A percentile compares a stretch with the other conserved stretches of the same genome.
phyloP scores from a whole-genome alignment of 2,888 invertebrate species.

The Deilephila porcellus region DNA sequence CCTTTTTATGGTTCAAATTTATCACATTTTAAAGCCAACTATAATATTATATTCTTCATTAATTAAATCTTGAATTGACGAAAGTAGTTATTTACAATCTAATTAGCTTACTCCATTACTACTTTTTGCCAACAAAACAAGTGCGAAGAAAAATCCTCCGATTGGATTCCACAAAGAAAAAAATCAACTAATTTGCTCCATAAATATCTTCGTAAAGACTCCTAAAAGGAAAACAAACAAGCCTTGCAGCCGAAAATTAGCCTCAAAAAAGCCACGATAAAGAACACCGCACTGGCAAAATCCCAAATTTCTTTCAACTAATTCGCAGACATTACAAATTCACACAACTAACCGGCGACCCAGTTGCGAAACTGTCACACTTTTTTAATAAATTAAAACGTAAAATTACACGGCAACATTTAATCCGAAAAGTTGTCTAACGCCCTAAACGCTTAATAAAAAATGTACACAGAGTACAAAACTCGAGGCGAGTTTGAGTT shows the following conservation, averaged over 20 bases:
- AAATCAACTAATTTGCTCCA: no score
- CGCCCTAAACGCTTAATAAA: slow-evolving; percentile 32
- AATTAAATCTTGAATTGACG: no score
- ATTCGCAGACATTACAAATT: slow-evolving; percentile 14
- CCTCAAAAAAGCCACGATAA: slow-evolving; percentile 2
- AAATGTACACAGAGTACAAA: slow-evolving; percentile 28
- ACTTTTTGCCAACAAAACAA: no score
- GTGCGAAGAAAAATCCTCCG: no score
- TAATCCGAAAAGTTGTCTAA: slow-evolving; percentile 13
- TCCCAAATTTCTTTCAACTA: slow-evolving; percentile 19
- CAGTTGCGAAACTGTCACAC: slow-evolving; percentile 15
- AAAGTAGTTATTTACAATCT: no score
- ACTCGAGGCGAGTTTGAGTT: slow-evolving; percentile 29
- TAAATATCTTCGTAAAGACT: no score
- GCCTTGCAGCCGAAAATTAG: slow-evolving; percentile 5
- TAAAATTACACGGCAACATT: slow-evolving; percentile 23
- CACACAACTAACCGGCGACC: slow-evolving; percentile 18
- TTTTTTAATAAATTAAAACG: slow-evolving; percentile 24
- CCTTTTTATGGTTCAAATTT: no score
- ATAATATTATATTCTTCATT: no score
- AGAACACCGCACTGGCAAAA: not conserved
- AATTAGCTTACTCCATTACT: no score
- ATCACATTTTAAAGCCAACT: no score
- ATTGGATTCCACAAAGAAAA: no score
- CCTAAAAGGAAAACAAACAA: no score